phyloP scores from a whole-genome alignment of 1,140 invertebrate species.

The Musca domestica region DNA sequence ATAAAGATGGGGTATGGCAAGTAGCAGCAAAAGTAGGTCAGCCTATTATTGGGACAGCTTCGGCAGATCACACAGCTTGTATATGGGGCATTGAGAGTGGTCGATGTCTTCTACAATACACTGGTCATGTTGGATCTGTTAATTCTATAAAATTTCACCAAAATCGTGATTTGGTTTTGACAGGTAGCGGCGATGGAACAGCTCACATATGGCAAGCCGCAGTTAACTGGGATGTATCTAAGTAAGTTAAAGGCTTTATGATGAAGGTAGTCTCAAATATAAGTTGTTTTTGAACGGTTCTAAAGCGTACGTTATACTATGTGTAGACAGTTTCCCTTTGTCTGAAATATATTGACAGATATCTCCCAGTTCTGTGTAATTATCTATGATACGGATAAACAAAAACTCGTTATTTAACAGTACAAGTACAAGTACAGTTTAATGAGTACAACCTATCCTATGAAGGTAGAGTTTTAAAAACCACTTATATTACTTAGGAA shows the following conservation, averaged over 20 bases:
- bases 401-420: too few species aligned
- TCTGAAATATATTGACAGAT: too few species aligned
- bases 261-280: too few species aligned
- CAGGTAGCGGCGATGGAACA: constrained; percentile 90
- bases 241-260: constrained; percentile 32
- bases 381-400: too few species aligned
- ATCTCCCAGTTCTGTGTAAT: too few species aligned
- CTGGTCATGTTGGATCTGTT: constrained; percentile 92
- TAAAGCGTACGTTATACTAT: too few species aligned
- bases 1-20: constrained; percentile 98
- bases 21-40: constrained; percentile 78
- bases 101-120: constrained; percentile 88
- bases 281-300: too few species aligned
- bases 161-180: constrained; percentile 83
- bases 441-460: too few species aligned
- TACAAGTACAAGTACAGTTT: too few species aligned
- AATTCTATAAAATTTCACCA: constrained; percentile 97
- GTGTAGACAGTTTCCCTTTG: too few species aligned
- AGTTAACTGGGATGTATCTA: constrained; percentile 78
- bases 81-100: constrained; percentile 90
- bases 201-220: constrained; percentile 97
- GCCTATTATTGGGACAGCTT: constrained; percentile 88
- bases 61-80: constrained; percentile 93
- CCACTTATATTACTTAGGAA: too few species aligned
- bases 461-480: too few species aligned